These are phyloP conservation scores for Chloroclystis v-ata DNA, from an alignment of 2,888 invertebrate genomes.

Conservation along the genomic window DNA sequence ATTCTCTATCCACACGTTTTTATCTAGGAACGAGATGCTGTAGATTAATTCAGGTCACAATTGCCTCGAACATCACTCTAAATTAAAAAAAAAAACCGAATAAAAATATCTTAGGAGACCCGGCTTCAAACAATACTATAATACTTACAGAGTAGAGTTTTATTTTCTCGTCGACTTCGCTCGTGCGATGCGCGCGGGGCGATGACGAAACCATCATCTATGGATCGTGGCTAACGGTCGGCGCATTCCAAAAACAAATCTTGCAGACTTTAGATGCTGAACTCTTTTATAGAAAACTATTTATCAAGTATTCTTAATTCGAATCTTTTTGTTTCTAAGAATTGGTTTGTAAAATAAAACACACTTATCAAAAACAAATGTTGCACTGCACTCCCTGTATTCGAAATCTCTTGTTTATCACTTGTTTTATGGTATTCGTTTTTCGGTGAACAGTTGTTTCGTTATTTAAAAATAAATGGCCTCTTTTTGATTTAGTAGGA, in stretches of 20 bases:
- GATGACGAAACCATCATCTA: constrained; percentile 76
- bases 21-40: no score
- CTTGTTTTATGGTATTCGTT: no score
- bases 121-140: constrained; percentile 1
- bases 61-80: no score
- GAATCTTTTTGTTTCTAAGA: no score
- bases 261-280: constrained; percentile 2
- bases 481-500: no score
- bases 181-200: constrained; percentile 71
- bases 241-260: constrained; percentile 17
- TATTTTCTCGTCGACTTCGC: constrained; percentile 72
- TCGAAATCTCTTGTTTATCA: neutral
- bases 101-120: neutral
- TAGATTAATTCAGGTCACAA: no score
- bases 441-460: no score
- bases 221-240: constrained; percentile 46
- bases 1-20: no score
- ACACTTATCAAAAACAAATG: constrained; percentile 3
- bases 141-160: constrained; percentile 72
- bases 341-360: neutral
- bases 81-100: no score
- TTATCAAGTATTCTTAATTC: no score
- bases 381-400: neutral
- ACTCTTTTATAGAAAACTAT: no score
- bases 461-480: no score